Evolutionary conservation across 2,113 vertebrate genomes (phyloP).

Genomic region (Albula glossodonta): DNA sequence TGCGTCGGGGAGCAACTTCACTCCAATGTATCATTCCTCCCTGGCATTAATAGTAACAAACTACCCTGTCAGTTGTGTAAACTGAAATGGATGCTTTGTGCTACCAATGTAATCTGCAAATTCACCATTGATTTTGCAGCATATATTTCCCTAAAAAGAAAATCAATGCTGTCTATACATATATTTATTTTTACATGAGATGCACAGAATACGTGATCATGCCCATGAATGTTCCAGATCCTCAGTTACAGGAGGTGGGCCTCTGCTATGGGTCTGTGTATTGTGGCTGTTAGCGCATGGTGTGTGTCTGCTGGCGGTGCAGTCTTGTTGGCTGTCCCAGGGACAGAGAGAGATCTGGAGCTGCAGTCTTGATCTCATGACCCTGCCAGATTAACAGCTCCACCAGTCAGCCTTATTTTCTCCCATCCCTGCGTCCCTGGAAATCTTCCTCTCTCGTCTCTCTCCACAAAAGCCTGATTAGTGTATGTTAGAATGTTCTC

Average conservation of each 20-base stretch:
- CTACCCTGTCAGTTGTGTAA: conserved; percentile 46
- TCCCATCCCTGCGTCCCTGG: not conserved
- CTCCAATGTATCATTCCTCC: conserved; percentile 56
- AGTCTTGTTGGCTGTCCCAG: not conserved
- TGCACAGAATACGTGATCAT: not conserved
- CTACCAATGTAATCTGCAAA: conserved; percentile 44
- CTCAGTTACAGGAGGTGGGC: not conserved
- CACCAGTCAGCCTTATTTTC: not conserved
- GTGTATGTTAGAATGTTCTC: too few relatives aligned
- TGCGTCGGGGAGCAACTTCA: conserved; percentile 50
- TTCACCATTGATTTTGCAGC: conserved; percentile 46
- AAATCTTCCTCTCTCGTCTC: not conserved
- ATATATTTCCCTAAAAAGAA: conserved; percentile 48
- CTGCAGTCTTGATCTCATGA: conserved; percentile 1
- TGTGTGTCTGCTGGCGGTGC: not conserved
- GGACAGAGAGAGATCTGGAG: not conserved
- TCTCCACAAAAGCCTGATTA: not conserved
- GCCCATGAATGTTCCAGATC: not conserved
- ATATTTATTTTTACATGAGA: not conserved
- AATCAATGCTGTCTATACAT: conserved; percentile 33
- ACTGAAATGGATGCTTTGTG: conserved; percentile 47
- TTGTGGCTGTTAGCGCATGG: not conserved
- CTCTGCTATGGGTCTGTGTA: not conserved
- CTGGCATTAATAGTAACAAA: conserved; percentile 54
- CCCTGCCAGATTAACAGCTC: not conserved